Evolutionary conservation across 2,888 invertebrate species (phyloP).

Genomic region (Apodemia mormo): DNA sequence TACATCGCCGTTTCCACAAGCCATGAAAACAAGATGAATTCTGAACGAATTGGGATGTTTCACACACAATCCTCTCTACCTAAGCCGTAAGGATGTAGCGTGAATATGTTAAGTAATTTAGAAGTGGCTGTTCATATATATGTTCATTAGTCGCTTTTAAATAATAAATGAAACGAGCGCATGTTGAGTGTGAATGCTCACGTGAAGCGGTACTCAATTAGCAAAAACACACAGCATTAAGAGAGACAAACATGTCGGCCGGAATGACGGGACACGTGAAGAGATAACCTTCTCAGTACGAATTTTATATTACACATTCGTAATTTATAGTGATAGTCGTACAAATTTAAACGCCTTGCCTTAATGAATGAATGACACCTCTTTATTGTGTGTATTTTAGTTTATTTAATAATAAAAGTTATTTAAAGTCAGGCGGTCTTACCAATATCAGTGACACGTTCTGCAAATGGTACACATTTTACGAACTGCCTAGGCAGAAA

Average conservation of each 20-base stretch:
- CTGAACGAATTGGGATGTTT: too few relatives aligned
- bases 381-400: too few relatives aligned
- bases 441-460: too few relatives aligned
- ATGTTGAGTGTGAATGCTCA: slow-evolving; percentile 41
- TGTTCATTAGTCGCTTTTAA: slow-evolving; percentile 58
- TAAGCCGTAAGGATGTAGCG: slow-evolving; percentile 50
- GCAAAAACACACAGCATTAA: slow-evolving; percentile 79
- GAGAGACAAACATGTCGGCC: slow-evolving; percentile 73
- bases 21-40: too few relatives aligned
- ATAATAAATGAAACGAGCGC: slow-evolving; percentile 56
- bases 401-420: too few relatives aligned
- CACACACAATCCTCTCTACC: not conserved
- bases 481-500: too few relatives aligned
- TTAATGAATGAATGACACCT: too few relatives aligned
- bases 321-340: not conserved
- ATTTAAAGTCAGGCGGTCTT: too few relatives aligned
- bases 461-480: too few relatives aligned
- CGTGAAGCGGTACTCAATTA: slow-evolving; percentile 75
- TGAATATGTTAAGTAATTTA: slow-evolving; percentile 33
- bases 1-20: too few relatives aligned
- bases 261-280: slow-evolving; percentile 66
- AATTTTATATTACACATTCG: slow-evolving; percentile 77
- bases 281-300: slow-evolving; percentile 66
- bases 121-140: slow-evolving; percentile 39
- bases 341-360: too few relatives aligned